phyloP scores from a whole-genome alignment of 2,888 invertebrate genomes.

The Leptinotarsa tumamoca region DNA sequence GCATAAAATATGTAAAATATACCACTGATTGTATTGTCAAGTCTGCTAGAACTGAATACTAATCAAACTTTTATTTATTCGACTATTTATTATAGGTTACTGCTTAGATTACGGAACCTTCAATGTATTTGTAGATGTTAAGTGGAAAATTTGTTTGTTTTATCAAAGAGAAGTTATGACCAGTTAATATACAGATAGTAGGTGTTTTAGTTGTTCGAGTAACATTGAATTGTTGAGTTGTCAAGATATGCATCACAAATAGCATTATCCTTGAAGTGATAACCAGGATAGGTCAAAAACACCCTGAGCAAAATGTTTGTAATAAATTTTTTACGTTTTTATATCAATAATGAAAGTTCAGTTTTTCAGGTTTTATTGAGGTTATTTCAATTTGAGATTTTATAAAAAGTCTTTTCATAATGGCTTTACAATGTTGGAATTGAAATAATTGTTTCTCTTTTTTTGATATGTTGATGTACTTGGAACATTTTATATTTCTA shows the following conservation, averaged over 20 bases:
- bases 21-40: neutral
- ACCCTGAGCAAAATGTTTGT: neutral
- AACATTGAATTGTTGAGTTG: neutral
- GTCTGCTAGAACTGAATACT: neutral
- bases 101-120: neutral
- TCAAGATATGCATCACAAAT: neutral
- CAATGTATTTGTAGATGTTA: neutral
- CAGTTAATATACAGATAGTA: neutral
- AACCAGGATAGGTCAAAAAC: neutral
- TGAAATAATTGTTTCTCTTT: neutral
- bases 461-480: neutral
- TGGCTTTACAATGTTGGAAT: neutral
- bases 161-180: neutral
- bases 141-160: neutral
- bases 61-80: slow-evolving; percentile 12
- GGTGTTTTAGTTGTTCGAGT: neutral
- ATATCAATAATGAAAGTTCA: no score
- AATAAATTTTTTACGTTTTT: no score
- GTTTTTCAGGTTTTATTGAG: no score
- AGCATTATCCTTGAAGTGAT: neutral
- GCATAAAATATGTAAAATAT: neutral
- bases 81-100: slow-evolving; percentile 18
- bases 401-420: neutral
- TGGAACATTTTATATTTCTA: neutral
- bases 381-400: no score